Conservation (phyloP, 2,113 vertebrate species). For the Acanthochromis polyacanthus region DNA sequence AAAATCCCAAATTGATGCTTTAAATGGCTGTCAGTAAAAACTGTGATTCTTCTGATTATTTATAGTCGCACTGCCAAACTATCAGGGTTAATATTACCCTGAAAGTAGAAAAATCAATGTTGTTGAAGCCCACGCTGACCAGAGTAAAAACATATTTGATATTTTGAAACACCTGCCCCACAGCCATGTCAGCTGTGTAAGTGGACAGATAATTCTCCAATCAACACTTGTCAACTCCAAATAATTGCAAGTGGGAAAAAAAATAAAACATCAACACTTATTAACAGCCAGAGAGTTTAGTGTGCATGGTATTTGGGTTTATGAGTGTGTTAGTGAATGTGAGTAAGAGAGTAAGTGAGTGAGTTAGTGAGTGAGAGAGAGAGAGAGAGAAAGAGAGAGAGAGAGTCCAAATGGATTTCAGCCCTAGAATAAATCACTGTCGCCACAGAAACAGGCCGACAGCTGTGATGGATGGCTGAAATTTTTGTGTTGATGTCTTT, state of each 20-base stretch:
- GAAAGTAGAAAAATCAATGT: constrained; percentile 28
- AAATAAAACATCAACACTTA: constrained; percentile 58
- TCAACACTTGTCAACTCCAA: constrained; percentile 63
- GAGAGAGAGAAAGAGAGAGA: constrained; percentile 49
- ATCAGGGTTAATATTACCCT: constrained; percentile 18
- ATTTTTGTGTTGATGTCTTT: constrained; percentile 88
- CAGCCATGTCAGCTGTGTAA: constrained; percentile 57
- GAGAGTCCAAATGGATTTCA: constrained; percentile 83
- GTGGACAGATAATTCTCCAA: constrained; percentile 69
- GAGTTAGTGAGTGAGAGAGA: constrained; percentile 29
- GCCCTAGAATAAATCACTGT: constrained; percentile 88
- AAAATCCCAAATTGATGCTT: constrained; percentile 2
- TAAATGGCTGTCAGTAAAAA: constrained; percentile 16
- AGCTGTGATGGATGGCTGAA: constrained; percentile 87
- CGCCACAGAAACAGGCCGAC: constrained; percentile 83
- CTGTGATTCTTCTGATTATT: constrained; percentile 14
- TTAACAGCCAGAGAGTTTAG: constrained; percentile 56
- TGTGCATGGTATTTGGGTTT: constrained; percentile 54
- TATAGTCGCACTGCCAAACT: constrained; percentile 16
- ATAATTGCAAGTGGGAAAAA: constrained; percentile 58
- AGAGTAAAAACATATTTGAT: constrained; percentile 58
- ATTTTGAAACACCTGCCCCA: constrained; percentile 60
- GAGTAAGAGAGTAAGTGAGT: constrained; percentile 16
- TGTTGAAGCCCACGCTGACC: constrained; percentile 23
- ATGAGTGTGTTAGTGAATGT: constrained; percentile 31